A percentile compares a stretch with the other conserved stretches of the same genome.
Conservation (phyloP, 2,888 invertebrate species). For the Eurytoma californica region DNA sequence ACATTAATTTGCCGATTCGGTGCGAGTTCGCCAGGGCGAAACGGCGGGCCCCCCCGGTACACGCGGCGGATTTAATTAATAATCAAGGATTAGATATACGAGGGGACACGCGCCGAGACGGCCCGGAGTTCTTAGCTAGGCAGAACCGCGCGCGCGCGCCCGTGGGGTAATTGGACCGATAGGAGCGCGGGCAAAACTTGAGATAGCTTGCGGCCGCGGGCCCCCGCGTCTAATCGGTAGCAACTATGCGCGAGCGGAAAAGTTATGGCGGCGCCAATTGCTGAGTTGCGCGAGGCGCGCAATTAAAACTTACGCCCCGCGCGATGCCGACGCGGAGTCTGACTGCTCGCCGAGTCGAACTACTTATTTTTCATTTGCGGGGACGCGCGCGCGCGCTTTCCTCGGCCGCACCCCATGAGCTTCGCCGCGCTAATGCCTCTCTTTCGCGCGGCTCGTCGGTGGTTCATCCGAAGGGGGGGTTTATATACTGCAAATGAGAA, state of each 20-base stretch:
- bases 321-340: not conserved
- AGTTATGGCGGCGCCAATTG: slow-evolving; percentile 36
- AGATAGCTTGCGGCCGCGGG: slow-evolving; percentile 50
- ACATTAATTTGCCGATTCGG: slow-evolving; percentile 68
- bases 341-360: slow-evolving; percentile 21
- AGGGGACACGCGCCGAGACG: slow-evolving; percentile 48
- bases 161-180: slow-evolving; percentile 69
- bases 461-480: not conserved
- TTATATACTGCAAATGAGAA: not conserved
- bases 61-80: slow-evolving; percentile 72
- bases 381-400: no score
- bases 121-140: slow-evolving; percentile 63
- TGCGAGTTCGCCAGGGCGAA: slow-evolving; percentile 67
- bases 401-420: no score
- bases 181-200: slow-evolving; percentile 64
- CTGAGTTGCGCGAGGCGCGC: not conserved
- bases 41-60: slow-evolving; percentile 67
- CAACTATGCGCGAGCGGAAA: slow-evolving; percentile 44
- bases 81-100: slow-evolving; percentile 70
- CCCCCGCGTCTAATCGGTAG: slow-evolving; percentile 61
- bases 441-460: not conserved
- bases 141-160: not conserved
- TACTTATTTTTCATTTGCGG: slow-evolving; percentile 52
- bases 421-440: not conserved
- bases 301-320: not conserved